phyloP scores from a whole-genome alignment of 2,113 vertebrate genomes.

The Motacilla tschutschensis region DNA sequence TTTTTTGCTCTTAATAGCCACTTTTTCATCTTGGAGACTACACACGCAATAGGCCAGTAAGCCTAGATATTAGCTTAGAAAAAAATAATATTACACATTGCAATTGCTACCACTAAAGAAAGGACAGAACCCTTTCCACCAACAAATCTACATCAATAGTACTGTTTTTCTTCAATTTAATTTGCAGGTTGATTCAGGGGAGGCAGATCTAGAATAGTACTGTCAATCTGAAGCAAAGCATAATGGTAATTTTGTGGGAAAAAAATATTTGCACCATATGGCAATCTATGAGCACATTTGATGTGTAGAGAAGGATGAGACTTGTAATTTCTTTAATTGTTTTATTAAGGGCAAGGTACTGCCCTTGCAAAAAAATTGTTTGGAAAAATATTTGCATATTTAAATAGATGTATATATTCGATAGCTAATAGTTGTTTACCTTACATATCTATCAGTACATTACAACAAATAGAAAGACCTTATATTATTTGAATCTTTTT shows the following conservation, averaged over 20 bases:
- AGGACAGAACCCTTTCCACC: not conserved
- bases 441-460: not conserved
- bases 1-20: not conserved
- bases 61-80: slow-evolving; percentile 26
- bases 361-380: not conserved
- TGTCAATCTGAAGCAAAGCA: not conserved
- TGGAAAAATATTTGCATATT: not conserved
- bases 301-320: not conserved
- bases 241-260: not conserved
- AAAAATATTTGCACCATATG: not conserved
- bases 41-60: not conserved
- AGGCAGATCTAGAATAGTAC: not conserved
- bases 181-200: not conserved
- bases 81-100: not conserved
- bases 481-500: not conserved
- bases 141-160: not conserved
- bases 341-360: not conserved
- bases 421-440: not conserved
- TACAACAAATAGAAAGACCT: not conserved
- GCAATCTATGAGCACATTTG: not conserved
- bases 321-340: not conserved
- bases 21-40: not conserved
- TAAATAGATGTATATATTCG: slow-evolving; percentile 9
- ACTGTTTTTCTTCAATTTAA: not conserved
- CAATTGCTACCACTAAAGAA: not conserved